These are phyloP conservation scores for Melikaiella ostensackeni DNA, from an alignment of 2,888 invertebrate species.

Conservation along the genomic window DNA sequence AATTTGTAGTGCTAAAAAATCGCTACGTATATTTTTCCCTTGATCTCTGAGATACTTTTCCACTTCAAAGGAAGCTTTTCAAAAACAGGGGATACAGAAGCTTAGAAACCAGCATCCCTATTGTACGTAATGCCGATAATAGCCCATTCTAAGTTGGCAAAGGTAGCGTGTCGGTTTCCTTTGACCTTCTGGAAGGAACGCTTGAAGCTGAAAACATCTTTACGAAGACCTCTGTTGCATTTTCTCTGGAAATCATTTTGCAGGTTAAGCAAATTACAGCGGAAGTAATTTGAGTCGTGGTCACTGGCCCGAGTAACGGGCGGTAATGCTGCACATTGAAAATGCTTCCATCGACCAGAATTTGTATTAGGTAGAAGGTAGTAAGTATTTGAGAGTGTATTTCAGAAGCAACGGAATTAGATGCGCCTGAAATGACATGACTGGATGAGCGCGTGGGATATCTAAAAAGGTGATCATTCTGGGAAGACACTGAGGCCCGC, in stretches of 20 bases:
- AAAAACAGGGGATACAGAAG: neutral
- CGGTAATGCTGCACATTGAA: conserved; percentile 33
- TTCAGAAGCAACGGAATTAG: conserved; percentile 9
- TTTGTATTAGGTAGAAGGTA: conserved; percentile 4
- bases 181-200: conserved; percentile 43
- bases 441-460: conserved; percentile 48
- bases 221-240: conserved; percentile 23
- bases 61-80: conserved; percentile 29
- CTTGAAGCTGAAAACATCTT: neutral
- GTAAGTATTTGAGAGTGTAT: neutral
- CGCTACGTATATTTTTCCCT: neutral
- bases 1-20: no score
- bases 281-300: conserved; percentile 39
- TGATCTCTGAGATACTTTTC: conserved; percentile 36
- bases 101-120: neutral
- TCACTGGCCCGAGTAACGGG: conserved; percentile 38
- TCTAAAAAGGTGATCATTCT: conserved; percentile 63
- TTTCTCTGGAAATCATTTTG: conserved; percentile 29
- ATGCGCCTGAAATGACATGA: conserved; percentile 59
- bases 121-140: conserved; percentile 23
- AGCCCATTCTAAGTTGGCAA: neutral
- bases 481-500: conserved; percentile 54
- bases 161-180: conserved; percentile 37
- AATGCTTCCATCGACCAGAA: conserved; percentile 38
- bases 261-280: conserved; percentile 28